Evolutionary conservation across 2,797 vertebrate species (phyloP).

Genomic region (Trichosurus vulpecula): DNA sequence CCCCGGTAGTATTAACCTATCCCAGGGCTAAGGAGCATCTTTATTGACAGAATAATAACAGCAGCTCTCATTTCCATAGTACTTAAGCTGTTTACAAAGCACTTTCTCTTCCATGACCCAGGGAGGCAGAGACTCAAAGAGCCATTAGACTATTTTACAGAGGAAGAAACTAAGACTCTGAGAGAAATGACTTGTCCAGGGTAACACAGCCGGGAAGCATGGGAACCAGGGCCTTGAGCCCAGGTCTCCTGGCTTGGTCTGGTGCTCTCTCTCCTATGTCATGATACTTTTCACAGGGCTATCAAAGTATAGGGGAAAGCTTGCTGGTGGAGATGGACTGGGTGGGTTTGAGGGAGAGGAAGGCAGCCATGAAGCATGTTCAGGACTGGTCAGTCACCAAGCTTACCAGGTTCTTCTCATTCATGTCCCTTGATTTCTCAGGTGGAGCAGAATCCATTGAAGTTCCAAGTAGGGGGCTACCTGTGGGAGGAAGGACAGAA

Average conservation of each 20-base stretch:
- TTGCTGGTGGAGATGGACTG: background rate
- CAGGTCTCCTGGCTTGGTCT: background rate
- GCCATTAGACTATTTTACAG: slow-evolving; percentile 27
- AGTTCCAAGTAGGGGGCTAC: slow-evolving; percentile 21
- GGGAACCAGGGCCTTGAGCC: slow-evolving; percentile 24
- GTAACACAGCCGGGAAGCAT: slow-evolving; percentile 39
- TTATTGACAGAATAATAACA: background rate
- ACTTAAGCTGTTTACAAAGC: background rate
- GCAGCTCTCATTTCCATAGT: background rate
- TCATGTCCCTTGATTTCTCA: background rate
- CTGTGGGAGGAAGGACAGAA: slow-evolving; percentile 41
- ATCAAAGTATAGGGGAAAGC: background rate
- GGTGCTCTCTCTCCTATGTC: background rate
- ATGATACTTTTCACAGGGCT: slow-evolving; percentile 2
- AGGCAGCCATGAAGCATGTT: background rate
- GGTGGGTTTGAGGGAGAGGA: background rate
- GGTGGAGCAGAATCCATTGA: slow-evolving; percentile 44
- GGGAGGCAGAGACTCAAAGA: background rate
- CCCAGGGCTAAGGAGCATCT: background rate
- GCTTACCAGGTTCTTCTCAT: background rate
- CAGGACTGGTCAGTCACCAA: background rate
- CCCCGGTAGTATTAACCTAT: background rate
- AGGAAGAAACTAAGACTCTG: slow-evolving; percentile 57
- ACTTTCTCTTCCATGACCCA: background rate
- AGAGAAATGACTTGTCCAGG: slow-evolving; percentile 60